A percentile compares a stretch with the other conserved stretches of the same genome.
phyloP scores from a whole-genome alignment of 2,113 vertebrate genomes.

The Oxygymnocypris stewartii region DNA sequence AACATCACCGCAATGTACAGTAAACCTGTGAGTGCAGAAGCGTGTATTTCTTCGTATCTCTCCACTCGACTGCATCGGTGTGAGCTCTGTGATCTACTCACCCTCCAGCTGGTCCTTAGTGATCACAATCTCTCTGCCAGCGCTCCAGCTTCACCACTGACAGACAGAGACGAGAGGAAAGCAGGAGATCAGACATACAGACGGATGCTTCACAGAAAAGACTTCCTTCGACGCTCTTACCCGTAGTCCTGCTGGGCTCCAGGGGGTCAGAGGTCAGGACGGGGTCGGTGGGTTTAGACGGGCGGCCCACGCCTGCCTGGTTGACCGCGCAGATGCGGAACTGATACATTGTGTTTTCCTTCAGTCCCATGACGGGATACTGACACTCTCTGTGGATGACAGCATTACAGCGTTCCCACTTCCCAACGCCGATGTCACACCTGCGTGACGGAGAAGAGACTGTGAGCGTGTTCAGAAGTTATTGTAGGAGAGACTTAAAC shows the following conservation, averaged over 20 bases:
- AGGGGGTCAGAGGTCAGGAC: constrained; percentile 76
- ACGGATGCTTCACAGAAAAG: background rate
- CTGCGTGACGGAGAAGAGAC: constrained; percentile 64
- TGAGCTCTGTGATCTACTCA: constrained; percentile 64
- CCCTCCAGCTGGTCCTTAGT: constrained; percentile 88
- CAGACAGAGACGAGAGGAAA: constrained; percentile 33
- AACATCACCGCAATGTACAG: background rate
- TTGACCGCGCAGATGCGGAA: constrained; percentile 87
- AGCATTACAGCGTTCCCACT: constrained; percentile 83
- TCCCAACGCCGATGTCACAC: constrained; percentile 73
- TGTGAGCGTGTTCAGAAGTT: too few relatives aligned
- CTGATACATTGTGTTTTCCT: constrained; percentile 80
- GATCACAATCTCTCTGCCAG: constrained; percentile 81
- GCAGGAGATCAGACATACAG: constrained; percentile 19
- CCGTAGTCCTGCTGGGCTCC: constrained; percentile 77
- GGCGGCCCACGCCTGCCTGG: constrained; percentile 78
- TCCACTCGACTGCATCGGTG: background rate
- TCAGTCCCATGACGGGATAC: constrained; percentile 82
- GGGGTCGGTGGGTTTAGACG: constrained; percentile 79
- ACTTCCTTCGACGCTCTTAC: constrained; percentile 65
- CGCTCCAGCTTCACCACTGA: constrained; percentile 82
- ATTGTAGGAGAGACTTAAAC: too few relatives aligned
- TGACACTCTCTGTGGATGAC: constrained; percentile 78
- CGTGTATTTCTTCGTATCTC: background rate
- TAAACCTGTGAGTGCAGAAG: background rate